Conservation (phyloP, 2,888 invertebrate species). For the Xestia sexstrigata region DNA sequence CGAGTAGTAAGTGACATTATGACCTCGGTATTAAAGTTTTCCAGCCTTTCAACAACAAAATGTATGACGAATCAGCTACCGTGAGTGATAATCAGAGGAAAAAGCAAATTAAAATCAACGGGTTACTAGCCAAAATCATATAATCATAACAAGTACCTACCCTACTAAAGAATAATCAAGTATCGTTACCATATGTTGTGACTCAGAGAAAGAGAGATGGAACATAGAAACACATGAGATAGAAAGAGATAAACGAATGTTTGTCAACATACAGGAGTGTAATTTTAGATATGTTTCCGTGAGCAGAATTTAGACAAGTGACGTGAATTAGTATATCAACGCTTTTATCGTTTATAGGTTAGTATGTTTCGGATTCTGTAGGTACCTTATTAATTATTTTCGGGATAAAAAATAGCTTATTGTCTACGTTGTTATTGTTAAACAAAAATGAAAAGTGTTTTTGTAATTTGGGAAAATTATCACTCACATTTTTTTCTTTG, state of each 20-base stretch:
- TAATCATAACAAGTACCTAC: constrained; percentile 22
- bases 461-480: not conserved
- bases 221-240: not conserved
- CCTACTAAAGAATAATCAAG: not conserved
- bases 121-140: constrained; percentile 31
- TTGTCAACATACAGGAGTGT: constrained; percentile 52
- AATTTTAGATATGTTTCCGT: constrained; percentile 59
- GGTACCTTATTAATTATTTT: not conserved
- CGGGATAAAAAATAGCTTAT: constrained; percentile 3
- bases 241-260: constrained; percentile 53
- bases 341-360: constrained; percentile 44
- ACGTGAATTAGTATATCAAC: constrained; percentile 41
- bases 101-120: constrained; percentile 13
- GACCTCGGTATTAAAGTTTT: not conserved
- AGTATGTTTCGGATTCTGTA: constrained; percentile 33
- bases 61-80: not conserved
- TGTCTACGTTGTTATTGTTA: not conserved
- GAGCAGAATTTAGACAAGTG: constrained; percentile 49
- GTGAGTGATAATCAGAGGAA: not conserved
- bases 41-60: constrained; percentile 13
- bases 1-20: not conserved
- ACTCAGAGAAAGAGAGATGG: constrained; percentile 32
- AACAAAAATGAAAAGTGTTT: not conserved
- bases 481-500: not conserved
- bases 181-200: constrained; percentile 38